These are phyloP conservation scores for Protobothrops mucrosquamatus DNA, from an alignment of 2,113 vertebrate genomes.

Conservation along the genomic window DNA sequence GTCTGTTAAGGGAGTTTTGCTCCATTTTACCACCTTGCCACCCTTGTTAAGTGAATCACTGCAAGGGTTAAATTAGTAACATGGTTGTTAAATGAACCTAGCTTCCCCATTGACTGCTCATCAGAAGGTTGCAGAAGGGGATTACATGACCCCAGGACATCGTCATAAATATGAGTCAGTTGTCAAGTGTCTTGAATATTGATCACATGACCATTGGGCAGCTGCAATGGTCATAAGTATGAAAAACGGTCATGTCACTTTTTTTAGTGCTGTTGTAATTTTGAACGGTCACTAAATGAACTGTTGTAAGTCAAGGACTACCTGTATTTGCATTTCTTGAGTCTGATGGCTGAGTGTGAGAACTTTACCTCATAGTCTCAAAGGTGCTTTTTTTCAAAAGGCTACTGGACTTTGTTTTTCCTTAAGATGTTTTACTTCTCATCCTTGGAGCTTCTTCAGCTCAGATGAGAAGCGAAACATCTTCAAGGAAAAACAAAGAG, in stretches of 20 bases:
- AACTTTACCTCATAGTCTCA: not conserved
- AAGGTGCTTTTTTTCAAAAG: not conserved
- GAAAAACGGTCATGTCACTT: not conserved
- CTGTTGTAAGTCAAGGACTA: not conserved
- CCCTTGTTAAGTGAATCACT: not conserved
- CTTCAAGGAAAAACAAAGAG: no score
- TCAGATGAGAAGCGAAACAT: not conserved
- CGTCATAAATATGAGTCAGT: not conserved
- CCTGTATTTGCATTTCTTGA: not conserved
- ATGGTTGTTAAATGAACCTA: not conserved
- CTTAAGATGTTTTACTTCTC: not conserved
- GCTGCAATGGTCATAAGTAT: not conserved
- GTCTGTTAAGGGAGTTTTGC: not conserved
- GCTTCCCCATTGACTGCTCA: not conserved
- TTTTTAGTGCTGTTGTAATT: not conserved
- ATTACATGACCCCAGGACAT: not conserved
- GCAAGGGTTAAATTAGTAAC: not conserved
- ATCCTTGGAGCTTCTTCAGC: not conserved
- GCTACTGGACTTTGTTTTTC: not conserved
- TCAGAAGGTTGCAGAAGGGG: not conserved
- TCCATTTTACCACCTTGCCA: not conserved
- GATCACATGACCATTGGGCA: no score
- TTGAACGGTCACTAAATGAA: not conserved
- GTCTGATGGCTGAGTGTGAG: not conserved
- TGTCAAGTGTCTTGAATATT: not conserved